phyloP scores from a whole-genome alignment of 1,140 invertebrate species.

The Cydia amplana region DNA sequence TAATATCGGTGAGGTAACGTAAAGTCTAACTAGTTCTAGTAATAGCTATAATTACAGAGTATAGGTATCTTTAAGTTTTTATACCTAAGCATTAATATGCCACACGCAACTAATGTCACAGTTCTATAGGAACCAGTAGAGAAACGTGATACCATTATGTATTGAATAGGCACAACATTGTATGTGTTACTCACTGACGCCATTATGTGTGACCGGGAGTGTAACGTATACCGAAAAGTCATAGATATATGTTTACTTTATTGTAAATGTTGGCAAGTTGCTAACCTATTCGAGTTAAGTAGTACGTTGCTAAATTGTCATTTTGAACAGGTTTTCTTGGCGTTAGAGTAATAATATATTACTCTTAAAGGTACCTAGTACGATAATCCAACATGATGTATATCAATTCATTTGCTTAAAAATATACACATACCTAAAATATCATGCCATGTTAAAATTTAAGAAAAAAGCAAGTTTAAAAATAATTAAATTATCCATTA shows the following conservation, averaged over 20 bases:
- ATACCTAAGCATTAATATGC: neutral
- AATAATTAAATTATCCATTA: slow-evolving; percentile 23
- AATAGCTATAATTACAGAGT: slow-evolving; percentile 22
- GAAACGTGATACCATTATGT: neutral
- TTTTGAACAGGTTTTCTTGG: neutral
- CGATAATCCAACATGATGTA: no score
- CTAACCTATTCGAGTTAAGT: slow-evolving; percentile 1
- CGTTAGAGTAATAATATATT: neutral
- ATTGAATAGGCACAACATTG: neutral
- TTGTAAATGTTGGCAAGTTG: slow-evolving; percentile 9
- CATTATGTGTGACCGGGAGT: neutral
- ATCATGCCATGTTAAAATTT: no score
- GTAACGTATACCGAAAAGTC: neutral
- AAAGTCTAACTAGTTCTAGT: slow-evolving; percentile 7
- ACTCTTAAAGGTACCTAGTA: no score
- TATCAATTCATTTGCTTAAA: no score
- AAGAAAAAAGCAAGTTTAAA: neutral
- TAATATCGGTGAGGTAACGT: slow-evolving; percentile 12
- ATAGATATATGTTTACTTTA: neutral
- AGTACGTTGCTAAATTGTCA: neutral
- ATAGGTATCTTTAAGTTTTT: slow-evolving; percentile 24
- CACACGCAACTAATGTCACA: slow-evolving; percentile 20
- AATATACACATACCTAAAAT: neutral
- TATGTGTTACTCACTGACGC: neutral
- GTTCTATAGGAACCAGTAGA: neutral